These are phyloP conservation scores for Deilephila elpenor DNA, from an alignment of 2,888 invertebrate genomes.

Conservation along the genomic window DNA sequence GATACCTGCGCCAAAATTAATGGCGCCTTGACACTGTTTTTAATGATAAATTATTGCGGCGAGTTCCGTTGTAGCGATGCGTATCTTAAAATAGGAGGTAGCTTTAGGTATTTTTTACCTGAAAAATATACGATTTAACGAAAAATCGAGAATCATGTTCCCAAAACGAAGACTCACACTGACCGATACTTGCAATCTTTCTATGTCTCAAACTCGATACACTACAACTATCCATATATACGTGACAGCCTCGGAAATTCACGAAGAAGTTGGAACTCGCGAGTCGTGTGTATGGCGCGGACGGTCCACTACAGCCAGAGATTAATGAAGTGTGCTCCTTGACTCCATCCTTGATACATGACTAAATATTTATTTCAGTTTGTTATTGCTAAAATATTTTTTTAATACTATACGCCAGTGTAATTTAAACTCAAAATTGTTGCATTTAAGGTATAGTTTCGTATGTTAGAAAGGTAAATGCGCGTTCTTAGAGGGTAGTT, in stretches of 20 bases:
- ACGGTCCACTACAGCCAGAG: not conserved
- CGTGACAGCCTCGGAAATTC: not conserved
- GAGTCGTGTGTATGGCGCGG: slow-evolving; percentile 3
- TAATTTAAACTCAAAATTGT: too few relatives aligned
- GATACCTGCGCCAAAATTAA: not conserved
- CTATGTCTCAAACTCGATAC: too few relatives aligned
- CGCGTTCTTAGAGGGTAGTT: too few relatives aligned
- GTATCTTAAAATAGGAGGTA: not conserved
- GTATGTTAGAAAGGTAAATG: too few relatives aligned
- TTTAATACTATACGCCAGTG: not conserved
- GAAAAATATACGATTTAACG: too few relatives aligned
- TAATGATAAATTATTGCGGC: not conserved
- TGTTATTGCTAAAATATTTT: not conserved
- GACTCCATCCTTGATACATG: not conserved
- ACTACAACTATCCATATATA: too few relatives aligned
- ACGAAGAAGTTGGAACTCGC: not conserved
- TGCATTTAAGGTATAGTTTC: too few relatives aligned
- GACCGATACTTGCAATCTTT: too few relatives aligned
- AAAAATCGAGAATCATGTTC: too few relatives aligned
- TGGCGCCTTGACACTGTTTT: not conserved
- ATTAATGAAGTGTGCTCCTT: slow-evolving; percentile 20
- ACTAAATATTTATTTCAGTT: not conserved
- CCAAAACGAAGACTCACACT: too few relatives aligned
- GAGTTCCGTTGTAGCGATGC: not conserved
- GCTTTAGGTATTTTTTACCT: too few relatives aligned